These are phyloP conservation scores for Zelleria hepariella DNA, from an alignment of 2,888 invertebrate species.

Conservation along the genomic window DNA sequence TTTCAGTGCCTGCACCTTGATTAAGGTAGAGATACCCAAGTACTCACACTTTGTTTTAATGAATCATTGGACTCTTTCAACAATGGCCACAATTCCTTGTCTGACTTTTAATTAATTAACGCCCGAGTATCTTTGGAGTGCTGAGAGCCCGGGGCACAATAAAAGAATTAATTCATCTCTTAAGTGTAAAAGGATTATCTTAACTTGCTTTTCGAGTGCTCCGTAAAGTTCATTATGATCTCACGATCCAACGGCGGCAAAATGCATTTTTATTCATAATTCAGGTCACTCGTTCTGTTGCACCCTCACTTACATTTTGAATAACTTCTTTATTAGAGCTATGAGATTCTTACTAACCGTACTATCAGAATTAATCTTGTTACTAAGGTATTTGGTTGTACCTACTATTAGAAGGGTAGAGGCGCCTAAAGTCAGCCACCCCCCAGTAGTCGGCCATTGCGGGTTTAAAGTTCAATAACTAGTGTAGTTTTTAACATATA, in stretches of 20 bases:
- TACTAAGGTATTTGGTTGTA: too few relatives aligned
- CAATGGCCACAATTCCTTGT: constrained; percentile 24
- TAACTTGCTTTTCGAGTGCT: constrained; percentile 13
- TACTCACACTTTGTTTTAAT: constrained; percentile 11
- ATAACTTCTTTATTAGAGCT: neutral
- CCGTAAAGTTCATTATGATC: constrained; percentile 15
- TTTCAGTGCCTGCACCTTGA: neutral
- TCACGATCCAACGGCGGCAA: constrained; percentile 8
- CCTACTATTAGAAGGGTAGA: too few relatives aligned
- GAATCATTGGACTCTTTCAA: constrained; percentile 15
- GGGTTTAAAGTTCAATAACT: neutral
- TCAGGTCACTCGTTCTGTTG: constrained; percentile 1
- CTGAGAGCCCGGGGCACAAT: constrained; percentile 7
- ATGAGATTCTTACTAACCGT: neutral
- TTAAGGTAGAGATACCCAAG: neutral
- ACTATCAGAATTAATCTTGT: neutral
- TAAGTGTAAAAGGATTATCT: constrained; percentile 14
- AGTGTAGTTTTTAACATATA: neutral
- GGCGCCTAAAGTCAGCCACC: too few relatives aligned
- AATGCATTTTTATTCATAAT: constrained; percentile 9
- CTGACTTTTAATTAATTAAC: constrained; percentile 41
- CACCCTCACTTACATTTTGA: neutral
- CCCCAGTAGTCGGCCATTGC: too few relatives aligned
- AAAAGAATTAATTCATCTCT: constrained; percentile 12
- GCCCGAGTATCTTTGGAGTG: constrained; percentile 15